phyloP scores from a whole-genome alignment of 2,888 invertebrate genomes.

The Leptinotarsa tumamoca region DNA sequence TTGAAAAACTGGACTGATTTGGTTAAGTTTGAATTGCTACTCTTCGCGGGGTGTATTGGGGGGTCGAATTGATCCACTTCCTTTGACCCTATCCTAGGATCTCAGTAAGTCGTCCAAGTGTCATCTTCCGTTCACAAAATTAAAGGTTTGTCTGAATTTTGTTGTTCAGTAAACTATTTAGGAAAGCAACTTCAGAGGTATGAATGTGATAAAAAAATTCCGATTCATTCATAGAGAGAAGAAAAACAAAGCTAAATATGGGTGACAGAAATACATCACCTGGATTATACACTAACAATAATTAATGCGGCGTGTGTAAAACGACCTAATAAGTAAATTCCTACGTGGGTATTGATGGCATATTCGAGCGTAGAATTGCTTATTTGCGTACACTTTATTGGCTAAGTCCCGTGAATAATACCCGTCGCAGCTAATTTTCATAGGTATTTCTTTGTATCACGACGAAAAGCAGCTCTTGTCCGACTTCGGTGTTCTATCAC shows the following conservation, averaged over 20 bases:
- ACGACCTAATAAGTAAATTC: constrained; percentile 34
- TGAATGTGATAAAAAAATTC: no score
- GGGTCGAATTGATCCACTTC: no score
- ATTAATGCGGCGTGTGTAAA: constrained; percentile 30
- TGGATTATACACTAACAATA: constrained; percentile 2
- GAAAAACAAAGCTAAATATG: neutral
- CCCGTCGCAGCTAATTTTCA: constrained; percentile 31
- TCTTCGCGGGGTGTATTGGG: no score
- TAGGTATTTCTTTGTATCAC: constrained; percentile 36
- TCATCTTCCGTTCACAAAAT: no score
- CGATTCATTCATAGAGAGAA: neutral
- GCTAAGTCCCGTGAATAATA: constrained; percentile 25
- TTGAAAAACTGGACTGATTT: no score
- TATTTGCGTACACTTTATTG: constrained; percentile 32
- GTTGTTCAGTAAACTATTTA: no score
- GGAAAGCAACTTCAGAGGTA: no score
- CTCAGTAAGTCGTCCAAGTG: no score
- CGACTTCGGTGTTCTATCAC: constrained; percentile 15
- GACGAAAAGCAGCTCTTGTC: constrained; percentile 16
- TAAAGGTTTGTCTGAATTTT: no score
- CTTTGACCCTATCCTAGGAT: no score
- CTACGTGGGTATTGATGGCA: constrained; percentile 32
- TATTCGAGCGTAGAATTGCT: constrained; percentile 30
- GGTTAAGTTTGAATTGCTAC: no score
- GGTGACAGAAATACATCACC: neutral